Conservation (phyloP, 1,140 invertebrate genomes). For the Cherax destructor region DNA sequence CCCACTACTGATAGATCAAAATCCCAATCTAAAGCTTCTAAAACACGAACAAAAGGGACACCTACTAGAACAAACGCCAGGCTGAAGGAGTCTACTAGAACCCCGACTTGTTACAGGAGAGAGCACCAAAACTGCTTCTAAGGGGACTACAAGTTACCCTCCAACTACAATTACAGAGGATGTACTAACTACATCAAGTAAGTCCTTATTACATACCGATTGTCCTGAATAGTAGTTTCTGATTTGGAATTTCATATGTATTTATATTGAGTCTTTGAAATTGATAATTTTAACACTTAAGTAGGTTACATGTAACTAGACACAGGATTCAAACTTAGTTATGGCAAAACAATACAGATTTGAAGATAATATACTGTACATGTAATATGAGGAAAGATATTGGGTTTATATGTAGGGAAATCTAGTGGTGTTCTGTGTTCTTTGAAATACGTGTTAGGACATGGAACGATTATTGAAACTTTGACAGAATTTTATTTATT, state of each 20-base stretch:
- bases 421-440: too few species aligned
- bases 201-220: background rate
- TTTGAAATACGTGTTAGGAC: too few species aligned
- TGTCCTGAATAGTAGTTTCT: background rate
- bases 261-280: too few species aligned
- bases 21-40: background rate
- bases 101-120: background rate
- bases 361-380: too few species aligned
- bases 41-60: background rate
- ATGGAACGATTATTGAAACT: too few species aligned
- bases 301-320: too few species aligned
- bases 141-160: background rate
- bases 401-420: too few species aligned
- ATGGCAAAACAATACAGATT: too few species aligned
- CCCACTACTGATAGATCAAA: constrained; percentile 15
- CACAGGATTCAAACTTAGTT: too few species aligned
- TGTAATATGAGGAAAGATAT: too few species aligned
- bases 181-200: constrained; percentile 27
- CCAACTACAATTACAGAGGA: constrained; percentile 19
- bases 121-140: background rate
- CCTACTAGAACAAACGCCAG: background rate
- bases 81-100: background rate
- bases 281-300: too few species aligned
- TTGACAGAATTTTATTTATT: too few species aligned
- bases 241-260: background rate